phyloP scores from a whole-genome alignment of 1,140 invertebrate genomes.

The Batillaria attramentaria region DNA sequence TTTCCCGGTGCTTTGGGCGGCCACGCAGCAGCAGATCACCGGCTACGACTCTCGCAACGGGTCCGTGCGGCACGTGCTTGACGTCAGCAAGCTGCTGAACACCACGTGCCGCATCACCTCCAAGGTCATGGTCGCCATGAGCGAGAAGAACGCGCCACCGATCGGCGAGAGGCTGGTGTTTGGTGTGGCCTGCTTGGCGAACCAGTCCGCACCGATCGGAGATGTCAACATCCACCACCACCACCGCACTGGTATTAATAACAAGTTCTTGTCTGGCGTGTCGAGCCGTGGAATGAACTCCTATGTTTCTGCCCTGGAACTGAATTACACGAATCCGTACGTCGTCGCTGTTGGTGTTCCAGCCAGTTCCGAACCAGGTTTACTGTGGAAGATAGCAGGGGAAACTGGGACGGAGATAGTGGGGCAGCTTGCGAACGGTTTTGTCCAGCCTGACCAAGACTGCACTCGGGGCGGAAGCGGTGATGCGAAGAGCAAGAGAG shows the following conservation, averaged over 20 bases:
- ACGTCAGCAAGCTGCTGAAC: constrained; percentile 28
- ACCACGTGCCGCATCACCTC: constrained; percentile 19
- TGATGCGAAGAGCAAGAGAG: not conserved
- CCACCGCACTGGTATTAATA: too few relatives aligned
- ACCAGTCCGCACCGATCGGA: not conserved
- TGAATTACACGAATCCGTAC: not conserved
- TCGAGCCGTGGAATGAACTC: not conserved
- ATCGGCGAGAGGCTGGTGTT: constrained; percentile 22
- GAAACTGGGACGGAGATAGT: not conserved
- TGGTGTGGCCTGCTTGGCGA: not conserved
- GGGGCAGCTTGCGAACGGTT: constrained; percentile 13
- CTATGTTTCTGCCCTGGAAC: not conserved
- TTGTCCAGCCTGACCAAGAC: not conserved
- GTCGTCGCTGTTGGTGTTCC: not conserved
- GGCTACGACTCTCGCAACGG: constrained; percentile 19
- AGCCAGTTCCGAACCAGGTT: not conserved
- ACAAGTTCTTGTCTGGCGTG: too few relatives aligned
- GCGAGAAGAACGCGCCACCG: not conserved
- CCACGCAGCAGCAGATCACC: not conserved
- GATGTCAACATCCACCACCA: too few relatives aligned
- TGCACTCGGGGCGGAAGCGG: not conserved
- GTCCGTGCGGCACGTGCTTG: not conserved
- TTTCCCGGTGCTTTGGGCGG: not conserved
- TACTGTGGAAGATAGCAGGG: constrained; percentile 9
- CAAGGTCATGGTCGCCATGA: constrained; percentile 21